Conservation (phyloP, 2,888 invertebrate genomes). For the Caradrina clavipalpis region DNA sequence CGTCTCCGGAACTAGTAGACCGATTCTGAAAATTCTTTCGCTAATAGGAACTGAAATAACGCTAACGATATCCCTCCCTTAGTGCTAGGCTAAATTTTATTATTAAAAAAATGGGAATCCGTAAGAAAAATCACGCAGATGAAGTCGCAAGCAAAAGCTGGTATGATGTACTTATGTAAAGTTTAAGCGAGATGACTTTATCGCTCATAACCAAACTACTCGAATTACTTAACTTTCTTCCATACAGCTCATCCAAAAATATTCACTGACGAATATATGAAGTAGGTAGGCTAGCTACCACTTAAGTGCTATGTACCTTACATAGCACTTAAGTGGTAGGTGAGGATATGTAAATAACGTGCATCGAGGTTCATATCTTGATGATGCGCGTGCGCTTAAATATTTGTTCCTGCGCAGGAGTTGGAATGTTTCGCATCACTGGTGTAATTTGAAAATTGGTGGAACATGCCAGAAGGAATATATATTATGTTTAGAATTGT, state of each 20-base stretch:
- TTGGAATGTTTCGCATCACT: conserved; percentile 17
- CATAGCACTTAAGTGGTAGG: conserved; percentile 45
- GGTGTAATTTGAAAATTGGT: conserved; percentile 4
- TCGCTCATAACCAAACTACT: neutral
- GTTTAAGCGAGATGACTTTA: neutral
- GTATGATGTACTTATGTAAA: neutral
- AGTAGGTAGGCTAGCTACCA: conserved; percentile 33
- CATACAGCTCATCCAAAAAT: conserved; percentile 31
- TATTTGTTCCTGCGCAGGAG: conserved; percentile 39
- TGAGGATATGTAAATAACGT: conserved; percentile 31
- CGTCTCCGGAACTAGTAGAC: too few species aligned
- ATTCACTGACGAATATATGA: conserved; percentile 15
- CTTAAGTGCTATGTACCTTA: conserved; percentile 42
- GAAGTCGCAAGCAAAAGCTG: too few species aligned
- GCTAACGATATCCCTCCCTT: too few species aligned
- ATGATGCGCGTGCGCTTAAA: conserved; percentile 28
- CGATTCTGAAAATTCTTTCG: too few species aligned
- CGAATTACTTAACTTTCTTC: conserved; percentile 14
- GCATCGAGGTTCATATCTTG: neutral
- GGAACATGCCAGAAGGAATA: too few species aligned
- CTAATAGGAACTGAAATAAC: too few species aligned
- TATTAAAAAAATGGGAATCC: too few species aligned
- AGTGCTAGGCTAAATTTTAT: too few species aligned
- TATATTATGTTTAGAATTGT: neutral
- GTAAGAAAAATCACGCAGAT: too few species aligned